Evolutionary conservation across 2,888 invertebrate genomes (phyloP).

Genomic region (Leucophenga maculata): DNA sequence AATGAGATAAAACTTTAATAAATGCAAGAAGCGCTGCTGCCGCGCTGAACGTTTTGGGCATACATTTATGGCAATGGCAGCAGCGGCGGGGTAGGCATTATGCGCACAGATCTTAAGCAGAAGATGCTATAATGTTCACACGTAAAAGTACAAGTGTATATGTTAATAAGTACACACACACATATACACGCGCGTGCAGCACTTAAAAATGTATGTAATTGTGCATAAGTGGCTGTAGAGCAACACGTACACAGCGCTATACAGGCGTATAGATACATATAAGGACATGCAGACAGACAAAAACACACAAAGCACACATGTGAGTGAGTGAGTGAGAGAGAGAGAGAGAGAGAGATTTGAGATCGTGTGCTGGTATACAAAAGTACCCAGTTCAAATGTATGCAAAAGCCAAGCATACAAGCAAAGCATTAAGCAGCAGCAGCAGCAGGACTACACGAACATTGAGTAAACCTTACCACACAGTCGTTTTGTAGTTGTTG

Average conservation of each 20-base stretch:
- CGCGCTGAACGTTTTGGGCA: conserved; percentile 11
- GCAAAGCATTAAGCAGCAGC: too few relatives aligned
- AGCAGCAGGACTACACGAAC: too few relatives aligned
- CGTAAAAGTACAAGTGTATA: conserved; percentile 39
- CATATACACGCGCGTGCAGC: conserved; percentile 53
- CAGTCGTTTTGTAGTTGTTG: too few relatives aligned
- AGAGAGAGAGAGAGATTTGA: not conserved
- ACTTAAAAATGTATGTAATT: conserved; percentile 67
- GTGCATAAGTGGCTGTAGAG: conserved; percentile 54
- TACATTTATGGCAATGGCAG: too few relatives aligned
- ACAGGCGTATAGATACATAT: not conserved
- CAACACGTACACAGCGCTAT: not conserved
- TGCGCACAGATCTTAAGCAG: conserved; percentile 7
- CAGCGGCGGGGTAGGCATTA: not conserved
- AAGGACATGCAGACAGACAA: not conserved
- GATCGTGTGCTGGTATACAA: not conserved
- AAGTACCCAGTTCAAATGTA: not conserved
- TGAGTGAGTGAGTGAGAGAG: too few relatives aligned
- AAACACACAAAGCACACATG: not conserved
- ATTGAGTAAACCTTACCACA: too few relatives aligned
- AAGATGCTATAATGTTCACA: not conserved
- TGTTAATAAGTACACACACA: conserved; percentile 62
- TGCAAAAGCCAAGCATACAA: not conserved
- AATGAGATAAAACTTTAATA: conserved; percentile 66
- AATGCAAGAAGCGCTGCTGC: conserved; percentile 51